Evolutionary conservation across 2,888 invertebrate genomes (phyloP).

Genomic region (Ephialtes manifestator): DNA sequence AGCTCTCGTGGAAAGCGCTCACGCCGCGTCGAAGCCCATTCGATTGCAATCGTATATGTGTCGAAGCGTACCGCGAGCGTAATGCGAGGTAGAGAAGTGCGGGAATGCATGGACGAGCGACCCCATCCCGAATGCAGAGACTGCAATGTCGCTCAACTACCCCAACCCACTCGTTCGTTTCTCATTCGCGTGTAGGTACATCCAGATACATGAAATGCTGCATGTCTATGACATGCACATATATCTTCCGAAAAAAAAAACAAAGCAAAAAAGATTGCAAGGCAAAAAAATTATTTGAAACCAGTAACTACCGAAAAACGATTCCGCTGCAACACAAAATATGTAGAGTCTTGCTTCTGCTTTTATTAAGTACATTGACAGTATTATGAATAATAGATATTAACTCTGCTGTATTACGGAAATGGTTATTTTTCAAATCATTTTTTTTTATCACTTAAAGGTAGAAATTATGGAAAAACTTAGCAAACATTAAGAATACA

Average conservation of each 20-base stretch:
- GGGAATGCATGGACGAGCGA: slow-evolving; percentile 10
- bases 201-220: not conserved
- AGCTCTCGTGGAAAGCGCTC: slow-evolving; percentile 48
- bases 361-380: too few relatives aligned
- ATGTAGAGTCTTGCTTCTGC: too few relatives aligned
- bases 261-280: not conserved
- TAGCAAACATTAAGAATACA: too few relatives aligned
- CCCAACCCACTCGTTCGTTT: slow-evolving; percentile 12
- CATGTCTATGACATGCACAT: not conserved
- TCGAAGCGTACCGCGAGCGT: not conserved
- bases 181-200: slow-evolving; percentile 6
- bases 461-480: too few relatives aligned
- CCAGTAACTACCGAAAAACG: not conserved
- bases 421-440: too few relatives aligned
- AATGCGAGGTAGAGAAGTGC: slow-evolving; percentile 1
- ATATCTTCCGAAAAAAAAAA: not conserved
- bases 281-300: not conserved
- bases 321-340: not conserved
- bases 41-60: slow-evolving; percentile 50
- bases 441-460: too few relatives aligned
- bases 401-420: too few relatives aligned
- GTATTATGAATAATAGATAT: too few relatives aligned
- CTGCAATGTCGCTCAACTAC: slow-evolving; percentile 20
- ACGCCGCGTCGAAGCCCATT: slow-evolving; percentile 28
- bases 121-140: slow-evolving; percentile 22